phyloP scores from a whole-genome alignment of 1,140 invertebrate species.

The Neodiprion pinetum region DNA sequence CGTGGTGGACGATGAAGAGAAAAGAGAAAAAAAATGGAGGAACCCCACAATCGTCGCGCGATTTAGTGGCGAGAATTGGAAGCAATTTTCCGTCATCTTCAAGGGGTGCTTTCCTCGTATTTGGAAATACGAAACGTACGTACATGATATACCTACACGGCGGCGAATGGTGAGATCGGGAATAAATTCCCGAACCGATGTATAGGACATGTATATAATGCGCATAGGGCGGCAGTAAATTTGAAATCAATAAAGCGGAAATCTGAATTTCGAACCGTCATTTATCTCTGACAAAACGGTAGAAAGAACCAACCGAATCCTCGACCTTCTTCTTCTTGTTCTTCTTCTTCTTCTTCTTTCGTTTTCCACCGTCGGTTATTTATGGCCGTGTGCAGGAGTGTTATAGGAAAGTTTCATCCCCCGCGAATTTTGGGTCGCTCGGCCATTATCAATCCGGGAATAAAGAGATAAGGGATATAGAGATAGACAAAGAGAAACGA shows the following conservation, averaged over 20 bases:
- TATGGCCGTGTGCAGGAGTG: background rate
- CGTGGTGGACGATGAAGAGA: no score
- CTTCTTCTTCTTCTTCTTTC: no score
- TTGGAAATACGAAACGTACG: no score
- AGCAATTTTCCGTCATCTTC: no score
- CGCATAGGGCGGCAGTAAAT: background rate
- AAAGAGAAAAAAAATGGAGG: no score
- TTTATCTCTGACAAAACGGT: background rate
- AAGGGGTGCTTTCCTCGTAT: no score
- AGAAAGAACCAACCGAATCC: background rate
- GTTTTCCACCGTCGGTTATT: background rate
- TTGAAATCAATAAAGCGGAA: constrained; percentile 1
- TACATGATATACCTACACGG: no score
- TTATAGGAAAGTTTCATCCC: background rate
- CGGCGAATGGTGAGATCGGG: no score
- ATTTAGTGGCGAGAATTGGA: no score
- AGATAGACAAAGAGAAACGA: no score
- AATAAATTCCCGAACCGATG: background rate
- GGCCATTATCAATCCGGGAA: background rate
- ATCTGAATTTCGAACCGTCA: constrained; percentile 1
- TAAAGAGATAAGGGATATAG: no score
- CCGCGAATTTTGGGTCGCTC: background rate
- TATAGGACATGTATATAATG: background rate
- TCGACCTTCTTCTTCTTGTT: background rate
- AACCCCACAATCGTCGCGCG: no score